Base-by-base conservation (phyloP, 2,113 vertebrate species). In the Peucedramus taeniatus region DNA sequence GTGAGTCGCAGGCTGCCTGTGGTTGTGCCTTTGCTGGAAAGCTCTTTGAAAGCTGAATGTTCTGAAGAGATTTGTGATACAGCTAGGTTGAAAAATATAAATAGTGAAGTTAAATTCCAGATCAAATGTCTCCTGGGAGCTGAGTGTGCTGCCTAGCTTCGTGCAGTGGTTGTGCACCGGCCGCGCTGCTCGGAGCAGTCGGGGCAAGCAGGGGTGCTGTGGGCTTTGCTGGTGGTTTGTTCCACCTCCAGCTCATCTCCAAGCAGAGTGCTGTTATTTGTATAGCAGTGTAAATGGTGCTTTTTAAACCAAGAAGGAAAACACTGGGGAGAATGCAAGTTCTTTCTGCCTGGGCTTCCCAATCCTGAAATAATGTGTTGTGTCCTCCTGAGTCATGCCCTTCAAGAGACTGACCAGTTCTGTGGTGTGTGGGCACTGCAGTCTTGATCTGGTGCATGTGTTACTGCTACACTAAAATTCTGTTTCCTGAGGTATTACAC, bases 121-220 rank as follows among this genome's bases (percentile, higher is more conserved):
- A 13, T 53, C 17, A 49, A 6, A 3, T 31, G 26, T 9, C 83
- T 26, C 45, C 7, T 61, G 3, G 22, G 14, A 54, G 75, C 45
- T 22, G 23, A 26, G 49, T 0, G 5, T 2, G 26, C 63, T 57
- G 89, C 76, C 61, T 20, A 19, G 26, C 37, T 22, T 39, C 0
- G 0, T 16, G 59, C 1, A 0, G 39, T 0, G 16, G 24, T 30
- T 53, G 51, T 0, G 1, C 35, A 7, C 3, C 0, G 7, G 51
- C 54, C 0, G 0, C 0, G 0, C 54, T 10, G 49, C 56, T 42
- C 75, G 3, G 44, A 35, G 78, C 64, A 4, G 23, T 6, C 3
- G 4, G 47, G 30, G 39, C 0, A 1, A 42, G 81, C 71, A 31
- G 64, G 27, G 69, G 65, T 70, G 64, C 42, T 10, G 47, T 0